Evolutionary conservation across 1,140 invertebrate genomes (phyloP).

Genomic region (Drosophila miranda): DNA sequence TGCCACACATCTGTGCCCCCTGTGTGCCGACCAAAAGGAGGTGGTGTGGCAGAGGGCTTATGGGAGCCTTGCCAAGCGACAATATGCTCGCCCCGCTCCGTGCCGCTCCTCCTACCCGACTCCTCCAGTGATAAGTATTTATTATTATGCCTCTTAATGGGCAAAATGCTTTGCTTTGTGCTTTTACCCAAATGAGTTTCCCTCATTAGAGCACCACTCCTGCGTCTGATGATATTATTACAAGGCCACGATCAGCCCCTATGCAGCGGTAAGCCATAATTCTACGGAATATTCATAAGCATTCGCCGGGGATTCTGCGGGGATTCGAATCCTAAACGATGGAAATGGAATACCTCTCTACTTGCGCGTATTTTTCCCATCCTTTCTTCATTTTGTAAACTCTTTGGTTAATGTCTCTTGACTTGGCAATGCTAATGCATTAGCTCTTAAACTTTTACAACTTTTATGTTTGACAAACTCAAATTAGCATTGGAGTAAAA

Average conservation of each 20-base stretch:
- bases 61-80: constrained; percentile 48
- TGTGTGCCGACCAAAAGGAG: constrained; percentile 18
- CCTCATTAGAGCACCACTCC: constrained; percentile 62
- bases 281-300: no score
- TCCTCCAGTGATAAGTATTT: constrained; percentile 69
- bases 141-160: constrained; percentile 79
- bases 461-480: constrained; percentile 7
- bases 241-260: not conserved
- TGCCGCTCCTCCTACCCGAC: constrained; percentile 4
- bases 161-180: constrained; percentile 57
- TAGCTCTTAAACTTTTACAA: not conserved
- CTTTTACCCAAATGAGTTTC: constrained; percentile 80
- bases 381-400: no score
- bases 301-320: no score
- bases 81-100: constrained; percentile 26
- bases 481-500: constrained; percentile 29
- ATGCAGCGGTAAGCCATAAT: no score
- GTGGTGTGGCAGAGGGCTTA: constrained; percentile 18
- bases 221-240: constrained; percentile 37
- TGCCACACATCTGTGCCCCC: constrained; percentile 52
- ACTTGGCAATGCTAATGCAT: no score
- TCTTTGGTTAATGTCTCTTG: no score
- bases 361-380: no score
- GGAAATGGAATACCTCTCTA: no score
- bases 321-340: no score